These are phyloP conservation scores for Ptycholaimellus sp. DNA, from an alignment of 2,888 invertebrate species.

Conservation along the genomic window DNA sequence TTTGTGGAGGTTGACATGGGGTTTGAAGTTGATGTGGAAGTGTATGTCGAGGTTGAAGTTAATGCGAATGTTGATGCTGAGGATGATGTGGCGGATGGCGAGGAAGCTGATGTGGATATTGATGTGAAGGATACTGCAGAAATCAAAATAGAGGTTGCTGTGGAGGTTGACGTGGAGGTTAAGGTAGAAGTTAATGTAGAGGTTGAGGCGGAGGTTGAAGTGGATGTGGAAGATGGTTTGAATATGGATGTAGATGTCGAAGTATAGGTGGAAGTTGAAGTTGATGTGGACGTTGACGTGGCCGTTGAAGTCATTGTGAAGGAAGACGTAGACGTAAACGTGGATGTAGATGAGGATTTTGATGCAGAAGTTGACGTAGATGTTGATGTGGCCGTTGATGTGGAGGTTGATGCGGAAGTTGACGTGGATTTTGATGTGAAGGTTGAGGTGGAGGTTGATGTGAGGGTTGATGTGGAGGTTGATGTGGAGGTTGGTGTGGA, in stretches of 20 bases:
- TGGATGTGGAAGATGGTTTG: background rate
- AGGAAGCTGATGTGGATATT: too few relatives aligned
- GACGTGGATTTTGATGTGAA: background rate
- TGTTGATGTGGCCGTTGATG: conserved; percentile 1
- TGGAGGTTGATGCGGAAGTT: too few relatives aligned
- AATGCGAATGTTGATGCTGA: too few relatives aligned
- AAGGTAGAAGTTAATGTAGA: too few relatives aligned
- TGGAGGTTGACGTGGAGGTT: background rate
- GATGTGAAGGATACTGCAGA: too few relatives aligned
- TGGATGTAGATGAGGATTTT: background rate
- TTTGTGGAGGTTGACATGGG: too few relatives aligned
- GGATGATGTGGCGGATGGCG: too few relatives aligned
- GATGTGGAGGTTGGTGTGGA: too few relatives aligned
- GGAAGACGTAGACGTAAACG: background rate
- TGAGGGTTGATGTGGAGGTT: too few relatives aligned
- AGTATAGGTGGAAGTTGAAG: background rate
- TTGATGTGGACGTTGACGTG: background rate
- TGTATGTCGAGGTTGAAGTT: too few relatives aligned
- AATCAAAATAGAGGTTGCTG: too few relatives aligned
- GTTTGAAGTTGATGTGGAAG: too few relatives aligned
- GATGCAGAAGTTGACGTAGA: conserved; percentile 1
- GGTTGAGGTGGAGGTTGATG: background rate
- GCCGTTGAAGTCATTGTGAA: background rate
- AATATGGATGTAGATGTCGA: background rate
- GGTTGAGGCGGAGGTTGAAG: background rate